These are phyloP conservation scores for Empidonax traillii DNA, from an alignment of 2,113 vertebrate species.

Conservation along the genomic window DNA sequence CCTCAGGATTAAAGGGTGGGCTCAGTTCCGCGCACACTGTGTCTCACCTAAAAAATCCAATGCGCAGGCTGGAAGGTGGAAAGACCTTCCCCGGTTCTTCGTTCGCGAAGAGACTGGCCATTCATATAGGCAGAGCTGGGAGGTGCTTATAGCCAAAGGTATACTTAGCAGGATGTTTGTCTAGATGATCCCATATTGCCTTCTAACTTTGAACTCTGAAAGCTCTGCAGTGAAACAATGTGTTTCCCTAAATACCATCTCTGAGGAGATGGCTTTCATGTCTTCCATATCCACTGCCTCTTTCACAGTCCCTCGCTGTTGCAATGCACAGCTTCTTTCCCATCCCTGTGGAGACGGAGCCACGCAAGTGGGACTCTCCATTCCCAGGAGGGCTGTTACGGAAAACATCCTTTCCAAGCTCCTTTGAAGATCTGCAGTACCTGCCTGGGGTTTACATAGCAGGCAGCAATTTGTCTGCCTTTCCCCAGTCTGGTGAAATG, in stretches of 20 bases:
- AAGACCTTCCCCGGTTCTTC: too few relatives aligned
- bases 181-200: not conserved
- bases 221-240: not conserved
- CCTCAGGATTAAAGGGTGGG: too few relatives aligned
- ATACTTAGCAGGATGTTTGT: not conserved
- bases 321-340: not conserved
- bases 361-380: rapidly evolving
- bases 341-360: rapidly evolving
- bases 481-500: not conserved
- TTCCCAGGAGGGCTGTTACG: not conserved
- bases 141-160: not conserved
- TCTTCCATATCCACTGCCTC: not conserved
- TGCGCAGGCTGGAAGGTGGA: too few relatives aligned
- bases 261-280: not conserved
- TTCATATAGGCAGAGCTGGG: too few relatives aligned
- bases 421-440: not conserved
- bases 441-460: not conserved
- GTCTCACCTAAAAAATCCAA: too few relatives aligned
- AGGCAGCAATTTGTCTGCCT: not conserved
- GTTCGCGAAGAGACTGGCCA: too few relatives aligned
- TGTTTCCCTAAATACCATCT: not conserved
- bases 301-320: not conserved
- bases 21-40: too few relatives aligned
- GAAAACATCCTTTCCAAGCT: not conserved
- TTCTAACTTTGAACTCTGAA: not conserved